Evolutionary conservation across 2,888 invertebrate genomes (phyloP).

Genomic region (Cecidostiba fungosa): DNA sequence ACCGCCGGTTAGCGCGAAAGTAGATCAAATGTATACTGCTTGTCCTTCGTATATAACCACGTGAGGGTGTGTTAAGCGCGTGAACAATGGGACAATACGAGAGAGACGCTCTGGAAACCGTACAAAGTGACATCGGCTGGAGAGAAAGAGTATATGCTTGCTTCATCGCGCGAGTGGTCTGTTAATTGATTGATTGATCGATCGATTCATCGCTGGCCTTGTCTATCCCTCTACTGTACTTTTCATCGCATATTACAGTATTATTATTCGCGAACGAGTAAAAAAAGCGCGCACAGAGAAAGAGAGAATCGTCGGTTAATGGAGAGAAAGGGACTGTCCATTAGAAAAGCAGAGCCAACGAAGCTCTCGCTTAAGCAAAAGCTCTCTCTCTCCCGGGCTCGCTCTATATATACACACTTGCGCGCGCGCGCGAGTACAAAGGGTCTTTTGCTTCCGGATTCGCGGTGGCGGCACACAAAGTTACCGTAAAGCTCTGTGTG

Average conservation of each 20-base stretch:
- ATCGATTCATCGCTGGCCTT: not conserved
- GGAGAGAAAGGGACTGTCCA: conserved; percentile 1
- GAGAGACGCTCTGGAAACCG: too few species aligned
- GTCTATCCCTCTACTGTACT: too few species aligned
- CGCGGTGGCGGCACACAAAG: not conserved
- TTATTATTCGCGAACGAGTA: too few species aligned
- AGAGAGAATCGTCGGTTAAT: conserved; percentile 17
- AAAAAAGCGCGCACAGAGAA: too few species aligned
- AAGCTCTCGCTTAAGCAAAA: conserved; percentile 20
- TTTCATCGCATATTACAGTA: too few species aligned
- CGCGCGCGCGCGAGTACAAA: not conserved
- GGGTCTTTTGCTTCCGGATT: conserved; percentile 52
- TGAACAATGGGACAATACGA: too few species aligned
- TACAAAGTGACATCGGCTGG: too few species aligned
- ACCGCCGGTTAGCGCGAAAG: too few species aligned
- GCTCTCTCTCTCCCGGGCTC: not conserved
- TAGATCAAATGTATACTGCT: not conserved
- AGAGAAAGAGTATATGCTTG: too few species aligned
- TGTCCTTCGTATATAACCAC: not conserved
- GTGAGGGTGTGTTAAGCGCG: not conserved
- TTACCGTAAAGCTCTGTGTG: not conserved
- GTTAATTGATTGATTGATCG: not conserved
- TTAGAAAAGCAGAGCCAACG: not conserved
- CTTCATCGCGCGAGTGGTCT: not conserved
- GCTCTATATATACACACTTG: conserved; percentile 9